Conservation (phyloP, 53 echinoderm and acorn worm genomes). For the Holothuria scabra region DNA sequence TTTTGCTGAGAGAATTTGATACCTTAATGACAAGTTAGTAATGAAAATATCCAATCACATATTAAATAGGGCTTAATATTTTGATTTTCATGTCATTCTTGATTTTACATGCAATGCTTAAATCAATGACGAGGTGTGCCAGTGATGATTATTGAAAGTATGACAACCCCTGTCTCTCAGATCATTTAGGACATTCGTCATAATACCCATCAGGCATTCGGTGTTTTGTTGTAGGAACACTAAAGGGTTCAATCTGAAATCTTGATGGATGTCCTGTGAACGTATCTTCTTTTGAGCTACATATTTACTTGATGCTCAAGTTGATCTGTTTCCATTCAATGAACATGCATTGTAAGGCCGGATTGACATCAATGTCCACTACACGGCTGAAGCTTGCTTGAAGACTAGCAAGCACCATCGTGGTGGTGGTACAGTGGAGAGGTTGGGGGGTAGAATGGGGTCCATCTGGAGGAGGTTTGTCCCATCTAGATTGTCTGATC, state of each 20-base stretch:
- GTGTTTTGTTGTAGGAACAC: conserved; percentile 24
- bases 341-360: conserved; percentile 88
- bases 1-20: no score
- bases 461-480: conserved; percentile 32
- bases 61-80: no score
- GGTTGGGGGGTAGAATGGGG: conserved; percentile 51
- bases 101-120: no score
- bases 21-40: no score
- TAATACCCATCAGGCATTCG: conserved; percentile 68
- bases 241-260: conserved; percentile 88
- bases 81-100: no score
- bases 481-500: conserved; percentile 50
- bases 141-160: conserved; percentile 33
- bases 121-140: not conserved
- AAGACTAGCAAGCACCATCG: conserved; percentile 17
- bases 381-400: conserved; percentile 14
- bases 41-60: no score
- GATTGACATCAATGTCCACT: conserved; percentile 77
- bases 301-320: not conserved
- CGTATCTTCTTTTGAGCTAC: conserved; percentile 30
- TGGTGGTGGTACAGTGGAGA: conserved; percentile 35
- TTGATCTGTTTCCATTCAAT: not conserved
- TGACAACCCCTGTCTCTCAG: conserved; percentile 26
- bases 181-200: conserved; percentile 15
- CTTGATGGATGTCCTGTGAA: conserved; percentile 69